These are phyloP conservation scores for Hyles vespertilio DNA, from an alignment of 1,140 invertebrate species.

Conservation along the genomic window DNA sequence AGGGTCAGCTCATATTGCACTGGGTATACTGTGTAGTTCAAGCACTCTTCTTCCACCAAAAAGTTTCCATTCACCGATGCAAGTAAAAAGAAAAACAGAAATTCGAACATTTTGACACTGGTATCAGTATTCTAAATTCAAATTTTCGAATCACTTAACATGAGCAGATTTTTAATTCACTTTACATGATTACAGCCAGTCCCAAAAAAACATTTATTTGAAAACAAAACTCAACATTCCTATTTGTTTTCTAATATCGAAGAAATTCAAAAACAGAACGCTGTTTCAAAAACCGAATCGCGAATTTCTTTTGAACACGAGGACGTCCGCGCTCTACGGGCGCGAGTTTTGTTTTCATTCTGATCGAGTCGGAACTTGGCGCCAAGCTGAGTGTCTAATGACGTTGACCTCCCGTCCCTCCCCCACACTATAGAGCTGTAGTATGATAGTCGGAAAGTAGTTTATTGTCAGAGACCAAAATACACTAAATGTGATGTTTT, in stretches of 20 bases:
- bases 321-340: slow-evolving; percentile 31
- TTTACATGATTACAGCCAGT: too few relatives aligned
- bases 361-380: slow-evolving; percentile 23
- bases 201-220: slow-evolving; percentile 1
- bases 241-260: too few relatives aligned
- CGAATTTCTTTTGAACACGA: background rate
- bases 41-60: slow-evolving; percentile 57
- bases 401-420: slow-evolving; percentile 18
- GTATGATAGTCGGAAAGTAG: background rate
- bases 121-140: background rate
- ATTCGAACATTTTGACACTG: slow-evolving; percentile 11
- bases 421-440: too few relatives aligned
- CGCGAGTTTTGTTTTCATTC: slow-evolving; percentile 16
- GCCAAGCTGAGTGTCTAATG: slow-evolving; percentile 19
- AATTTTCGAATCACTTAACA: background rate
- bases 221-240: background rate
- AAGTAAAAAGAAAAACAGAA: slow-evolving; percentile 29
- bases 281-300: background rate
- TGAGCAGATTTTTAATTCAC: background rate
- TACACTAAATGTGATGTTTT: slow-evolving; percentile 5
- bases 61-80: slow-evolving; percentile 34
- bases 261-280: background rate
- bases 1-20: slow-evolving; percentile 62
- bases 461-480: slow-evolving; percentile 9
- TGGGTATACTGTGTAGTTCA: slow-evolving; percentile 68